Percentiles rank a stretch among this genome's conserved stretches.
These are phyloP conservation scores for Macrobrachium rosenbergii DNA, from an alignment of 1,140 invertebrate genomes.

Conservation along the genomic window DNA sequence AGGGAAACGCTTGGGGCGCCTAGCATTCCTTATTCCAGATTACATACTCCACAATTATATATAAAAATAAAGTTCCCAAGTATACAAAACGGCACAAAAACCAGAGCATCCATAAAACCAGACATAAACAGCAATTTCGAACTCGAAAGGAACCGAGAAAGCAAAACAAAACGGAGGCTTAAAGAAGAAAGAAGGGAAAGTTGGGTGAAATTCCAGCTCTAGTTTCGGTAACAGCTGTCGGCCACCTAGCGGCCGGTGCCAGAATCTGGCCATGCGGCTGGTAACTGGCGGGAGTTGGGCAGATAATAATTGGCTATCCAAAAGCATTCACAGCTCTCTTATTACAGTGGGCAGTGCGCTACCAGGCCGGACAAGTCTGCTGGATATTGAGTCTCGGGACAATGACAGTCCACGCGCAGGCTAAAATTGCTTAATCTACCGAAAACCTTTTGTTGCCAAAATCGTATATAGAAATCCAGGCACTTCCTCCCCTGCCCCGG, in stretches of 20 bases:
- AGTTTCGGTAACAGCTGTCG: neutral
- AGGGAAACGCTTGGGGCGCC: too few species aligned
- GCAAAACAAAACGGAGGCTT: neutral
- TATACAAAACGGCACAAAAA: too few species aligned
- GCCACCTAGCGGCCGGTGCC: neutral
- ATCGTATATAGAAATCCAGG: neutral
- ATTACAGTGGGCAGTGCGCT: neutral
- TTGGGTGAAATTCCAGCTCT: neutral
- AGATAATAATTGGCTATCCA: constrained; percentile 15
- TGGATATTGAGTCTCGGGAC: constrained; percentile 29
- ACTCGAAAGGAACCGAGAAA: neutral
- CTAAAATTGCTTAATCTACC: constrained; percentile 40
- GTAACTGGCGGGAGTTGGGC: neutral
- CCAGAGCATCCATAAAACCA: too few species aligned
- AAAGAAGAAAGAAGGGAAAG: neutral
- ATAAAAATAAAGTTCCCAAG: too few species aligned
- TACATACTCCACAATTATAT: too few species aligned
- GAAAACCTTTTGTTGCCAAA: neutral
- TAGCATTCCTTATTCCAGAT: too few species aligned
- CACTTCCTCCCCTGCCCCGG: neutral
- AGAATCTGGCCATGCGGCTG: too few species aligned
- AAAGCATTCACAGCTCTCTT: constrained; percentile 16
- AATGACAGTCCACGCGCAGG: neutral
- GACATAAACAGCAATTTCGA: neutral
- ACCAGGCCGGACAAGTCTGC: neutral